Evolutionary conservation across 2,888 invertebrate species (phyloP).

Genomic region (Caenorhabditis uteleia): DNA sequence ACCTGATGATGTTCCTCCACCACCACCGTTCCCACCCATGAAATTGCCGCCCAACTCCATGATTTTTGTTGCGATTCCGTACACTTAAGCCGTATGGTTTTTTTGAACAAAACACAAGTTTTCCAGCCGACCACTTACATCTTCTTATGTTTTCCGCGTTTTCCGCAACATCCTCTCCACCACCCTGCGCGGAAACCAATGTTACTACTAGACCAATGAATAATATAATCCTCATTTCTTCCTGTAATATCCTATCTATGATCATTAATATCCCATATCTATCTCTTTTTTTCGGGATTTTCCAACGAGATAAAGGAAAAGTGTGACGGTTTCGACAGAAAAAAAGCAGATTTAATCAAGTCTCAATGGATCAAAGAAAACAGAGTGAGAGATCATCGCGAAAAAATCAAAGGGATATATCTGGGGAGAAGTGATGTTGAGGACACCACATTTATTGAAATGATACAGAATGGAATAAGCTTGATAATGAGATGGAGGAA

Average conservation of each 20-base stretch:
- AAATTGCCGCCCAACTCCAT: slow-evolving; percentile 49
- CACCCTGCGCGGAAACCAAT: slow-evolving; percentile 14
- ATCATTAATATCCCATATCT: too few species aligned
- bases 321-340: too few species aligned
- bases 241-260: too few species aligned
- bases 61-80: slow-evolving; percentile 44
- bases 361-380: too few species aligned
- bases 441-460: slow-evolving; percentile 2
- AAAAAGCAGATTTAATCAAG: too few species aligned
- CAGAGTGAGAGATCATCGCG: too few species aligned
- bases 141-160: slow-evolving; percentile 29
- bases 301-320: too few species aligned
- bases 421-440: too few species aligned
- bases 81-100: slow-evolving; percentile 29
- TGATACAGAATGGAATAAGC: slow-evolving; percentile 12
- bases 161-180: slow-evolving; percentile 26
- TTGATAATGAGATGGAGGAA: slow-evolving; percentile 35
- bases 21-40: slow-evolving; percentile 37
- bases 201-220: not conserved
- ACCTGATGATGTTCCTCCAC: slow-evolving; percentile 10
- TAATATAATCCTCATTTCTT: too few species aligned
- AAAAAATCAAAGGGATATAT: too few species aligned
- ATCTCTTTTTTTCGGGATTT: too few species aligned
- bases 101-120: not conserved
- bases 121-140: slow-evolving; percentile 7